Evolutionary conservation across 2,888 invertebrate species (phyloP).

Genomic region (Philopedon plagiatum): DNA sequence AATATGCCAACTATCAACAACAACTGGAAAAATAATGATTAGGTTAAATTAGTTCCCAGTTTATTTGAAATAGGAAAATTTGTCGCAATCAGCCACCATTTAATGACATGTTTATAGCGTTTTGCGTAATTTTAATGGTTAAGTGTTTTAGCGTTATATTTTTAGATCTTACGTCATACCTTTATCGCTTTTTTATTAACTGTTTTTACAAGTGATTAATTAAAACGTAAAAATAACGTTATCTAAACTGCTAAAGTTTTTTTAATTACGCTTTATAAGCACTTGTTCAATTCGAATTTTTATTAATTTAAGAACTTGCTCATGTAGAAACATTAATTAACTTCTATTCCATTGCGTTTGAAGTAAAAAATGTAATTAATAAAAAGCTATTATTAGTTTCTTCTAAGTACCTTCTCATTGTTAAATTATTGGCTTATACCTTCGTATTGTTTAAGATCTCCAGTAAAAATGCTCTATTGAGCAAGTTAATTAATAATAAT

Average conservation of each 20-base stretch:
- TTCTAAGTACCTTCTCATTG: too few relatives aligned
- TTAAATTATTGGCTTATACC: too few relatives aligned
- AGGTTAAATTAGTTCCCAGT: slow-evolving; percentile 6
- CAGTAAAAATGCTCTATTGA: too few relatives aligned
- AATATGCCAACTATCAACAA: not conserved
- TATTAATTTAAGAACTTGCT: not conserved
- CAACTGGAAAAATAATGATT: slow-evolving; percentile 1
- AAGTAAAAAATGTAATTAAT: not conserved
- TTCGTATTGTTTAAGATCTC: too few relatives aligned
- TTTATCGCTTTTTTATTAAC: not conserved
- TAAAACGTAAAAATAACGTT: not conserved
- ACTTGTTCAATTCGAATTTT: not conserved
- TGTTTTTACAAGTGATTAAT: not conserved
- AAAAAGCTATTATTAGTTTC: not conserved
- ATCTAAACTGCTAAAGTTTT: not conserved
- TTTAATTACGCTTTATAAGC: not conserved
- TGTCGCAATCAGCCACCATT: not conserved
- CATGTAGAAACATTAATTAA: not conserved
- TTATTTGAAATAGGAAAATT: not conserved
- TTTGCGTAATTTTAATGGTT: not conserved
- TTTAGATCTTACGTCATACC: not conserved
- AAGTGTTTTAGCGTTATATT: not conserved
- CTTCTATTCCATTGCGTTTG: not conserved
- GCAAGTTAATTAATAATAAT: not conserved
- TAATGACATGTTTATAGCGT: not conserved